Base-by-base conservation (phyloP, 2,888 invertebrate species). In the Gasteruption jaculator region DNA sequence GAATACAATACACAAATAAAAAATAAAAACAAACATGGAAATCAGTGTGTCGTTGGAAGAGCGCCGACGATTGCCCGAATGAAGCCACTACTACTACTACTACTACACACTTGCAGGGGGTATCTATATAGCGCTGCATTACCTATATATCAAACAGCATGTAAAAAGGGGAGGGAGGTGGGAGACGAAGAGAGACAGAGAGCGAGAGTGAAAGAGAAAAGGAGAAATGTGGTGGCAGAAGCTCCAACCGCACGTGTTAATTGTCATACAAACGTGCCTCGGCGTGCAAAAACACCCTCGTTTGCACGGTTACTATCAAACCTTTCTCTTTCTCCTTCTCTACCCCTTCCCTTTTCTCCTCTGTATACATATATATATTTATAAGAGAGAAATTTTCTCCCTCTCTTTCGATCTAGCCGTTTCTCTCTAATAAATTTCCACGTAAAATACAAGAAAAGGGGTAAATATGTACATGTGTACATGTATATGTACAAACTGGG, bases 181-280 rank as follows among this genome's bases (percentile, higher is more conserved):
- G 18, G 27, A 42, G 32, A 42, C 33, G 12, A 30, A 34, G 26
- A 34, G 38, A 26, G 32, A 47, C 34, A 34, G 5, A 19, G 31
- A 37, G 14, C 10, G n/a, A n/a, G n/a, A 30, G 11, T 14, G 18
- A 32, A 38, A 46, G 43, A 38, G 48, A 40, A 48, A 48, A 5
- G 46, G 41, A 49, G 40, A 47, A 45, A 49, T 45, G 45, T 48
- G 50, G 53, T 46, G 42, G 43, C 46, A 44, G 48, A 43, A 29
- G 42, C 38, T 39, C 45, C 47, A 40, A 49, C 49, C 53, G 40
- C 56, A 48, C 50, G 53, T 56, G 56, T 58, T 60, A 60, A 60
- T 60, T 56, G 54, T 57, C 55, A 47, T 48, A 47, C 53, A 53
- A 55, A 53, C 50, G 55, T 50, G 46, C 48, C 39, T 40, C 37